Evolutionary conservation across 1,140 invertebrate species (phyloP).

Genomic region (Drosophila nigrodunni): DNA sequence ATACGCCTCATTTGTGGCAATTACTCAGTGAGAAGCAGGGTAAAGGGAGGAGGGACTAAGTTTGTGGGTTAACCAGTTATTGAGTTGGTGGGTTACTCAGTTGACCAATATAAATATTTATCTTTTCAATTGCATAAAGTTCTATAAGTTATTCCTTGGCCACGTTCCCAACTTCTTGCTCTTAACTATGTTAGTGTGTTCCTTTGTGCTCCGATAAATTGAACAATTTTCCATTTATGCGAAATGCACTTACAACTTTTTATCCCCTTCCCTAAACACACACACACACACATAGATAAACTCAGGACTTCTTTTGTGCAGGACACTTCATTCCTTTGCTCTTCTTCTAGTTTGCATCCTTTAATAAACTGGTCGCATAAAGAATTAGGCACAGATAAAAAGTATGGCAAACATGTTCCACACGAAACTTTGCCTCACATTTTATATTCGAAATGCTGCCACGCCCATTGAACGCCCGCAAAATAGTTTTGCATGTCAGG

Average conservation of each 20-base stretch:
- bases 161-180: constrained; percentile 5
- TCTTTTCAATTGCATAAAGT: constrained; percentile 61
- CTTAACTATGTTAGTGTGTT: constrained; percentile 1
- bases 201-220: constrained; percentile 64
- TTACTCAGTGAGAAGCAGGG: constrained; percentile 14
- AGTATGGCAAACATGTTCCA: constrained; percentile 62
- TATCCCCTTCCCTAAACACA: constrained; percentile 5
- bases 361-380: constrained; percentile 60
- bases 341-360: constrained; percentile 37
- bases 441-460: constrained; percentile 20
- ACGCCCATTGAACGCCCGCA: constrained; percentile 29
- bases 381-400: constrained; percentile 44
- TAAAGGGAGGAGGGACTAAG: background rate
- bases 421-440: constrained; percentile 48
- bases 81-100: background rate
- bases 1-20: constrained; percentile 67
- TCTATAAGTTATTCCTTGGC: constrained; percentile 32
- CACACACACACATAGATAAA: background rate
- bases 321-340: constrained; percentile 36
- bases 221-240: constrained; percentile 75
- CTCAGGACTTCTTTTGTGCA: constrained; percentile 27
- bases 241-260: constrained; percentile 74
- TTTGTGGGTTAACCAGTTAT: constrained; percentile 25
- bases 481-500: constrained; percentile 38
- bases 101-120: constrained; percentile 68